phyloP scores from a whole-genome alignment of 2,113 vertebrate species.

The Lichenostomus cassidix region DNA sequence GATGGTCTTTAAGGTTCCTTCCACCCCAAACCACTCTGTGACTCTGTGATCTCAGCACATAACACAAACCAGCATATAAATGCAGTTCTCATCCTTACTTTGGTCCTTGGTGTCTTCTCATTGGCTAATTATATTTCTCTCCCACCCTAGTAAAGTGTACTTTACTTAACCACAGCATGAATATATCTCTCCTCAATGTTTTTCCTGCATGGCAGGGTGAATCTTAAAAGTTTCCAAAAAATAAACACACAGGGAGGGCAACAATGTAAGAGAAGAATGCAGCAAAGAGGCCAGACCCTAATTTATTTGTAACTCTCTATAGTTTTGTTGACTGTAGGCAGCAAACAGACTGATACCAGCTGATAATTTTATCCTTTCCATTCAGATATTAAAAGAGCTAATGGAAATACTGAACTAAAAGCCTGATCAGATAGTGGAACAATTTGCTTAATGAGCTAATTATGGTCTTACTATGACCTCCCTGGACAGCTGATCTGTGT shows the following conservation, averaged over 20 bases:
- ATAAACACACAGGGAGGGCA: not conserved
- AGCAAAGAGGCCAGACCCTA: not conserved
- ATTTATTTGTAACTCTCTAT: not conserved
- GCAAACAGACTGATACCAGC: not conserved
- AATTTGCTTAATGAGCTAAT: conserved; percentile 56
- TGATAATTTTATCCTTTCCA: not conserved
- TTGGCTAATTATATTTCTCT: not conserved
- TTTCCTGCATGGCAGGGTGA: not conserved
- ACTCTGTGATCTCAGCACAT: not conserved
- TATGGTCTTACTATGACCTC: not conserved
- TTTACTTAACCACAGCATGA: not conserved
- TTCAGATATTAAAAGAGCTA: not conserved
- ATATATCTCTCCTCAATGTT: not conserved
- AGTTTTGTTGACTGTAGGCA: not conserved
- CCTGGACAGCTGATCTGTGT: not conserved
- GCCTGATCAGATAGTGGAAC: conserved; percentile 32
- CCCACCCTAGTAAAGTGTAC: not conserved
- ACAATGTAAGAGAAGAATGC: not conserved
- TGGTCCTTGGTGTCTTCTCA: not conserved
- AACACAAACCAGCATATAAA: not conserved
- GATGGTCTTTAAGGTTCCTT: not conserved
- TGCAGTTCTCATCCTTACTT: not conserved
- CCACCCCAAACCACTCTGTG: not conserved
- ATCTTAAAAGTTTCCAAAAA: not conserved
- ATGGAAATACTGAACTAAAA: conserved; percentile 14